Base-by-base conservation (phyloP, 2,888 invertebrate genomes). In the Choreutis nemorana region DNA sequence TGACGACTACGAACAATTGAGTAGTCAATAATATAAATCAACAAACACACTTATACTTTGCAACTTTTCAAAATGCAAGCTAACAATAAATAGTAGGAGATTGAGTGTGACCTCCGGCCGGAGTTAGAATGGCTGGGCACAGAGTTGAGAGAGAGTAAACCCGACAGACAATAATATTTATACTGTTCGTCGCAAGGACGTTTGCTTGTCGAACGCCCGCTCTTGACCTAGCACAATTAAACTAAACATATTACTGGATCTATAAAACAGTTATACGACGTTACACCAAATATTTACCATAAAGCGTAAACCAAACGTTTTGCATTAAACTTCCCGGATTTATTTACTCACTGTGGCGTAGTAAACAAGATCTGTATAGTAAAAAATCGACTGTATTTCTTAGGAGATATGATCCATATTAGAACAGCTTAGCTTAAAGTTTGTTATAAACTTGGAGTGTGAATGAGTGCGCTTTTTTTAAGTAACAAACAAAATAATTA, bases 81-180 rank as follows among this genome's bases (percentile, higher is more conserved):
- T 10, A 6, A 9, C 4, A 21, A 8, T 21, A 21, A 21, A 21
- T 6, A 21, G 10, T 21, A 7, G n/a, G n/a, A 10, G 22, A 21
- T 10, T 21, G 10, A 21, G 10, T 10, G 10, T 21, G n/a, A 21
- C 22, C 23, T 12, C 8, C 11, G 13, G 23, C n/a, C n/a, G n/a
- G n/a, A n/a, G n/a, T n/a, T n/a, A n/a, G n/a, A n/a, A n/a, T n/a
- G n/a, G n/a, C n/a, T n/a, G n/a, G n/a, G n/a, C n/a, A 26, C 26
- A 26, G n/a, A 14, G 26, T 55, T 56, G 66, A 68, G 66, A 63
- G 60, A 55, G 72, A n/a, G 77, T 70, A 72, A 71, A 65, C 68
- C 73, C 73, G 71, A 64, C 70, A 73, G 70, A 77, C 75, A 77
- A 77, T 77, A 77, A 77, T 77, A 77, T 78, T 78, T 77, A 78